Evolutionary conservation across 2,113 vertebrate genomes (phyloP).

Genomic region (Psittacara wagleri): DNA sequence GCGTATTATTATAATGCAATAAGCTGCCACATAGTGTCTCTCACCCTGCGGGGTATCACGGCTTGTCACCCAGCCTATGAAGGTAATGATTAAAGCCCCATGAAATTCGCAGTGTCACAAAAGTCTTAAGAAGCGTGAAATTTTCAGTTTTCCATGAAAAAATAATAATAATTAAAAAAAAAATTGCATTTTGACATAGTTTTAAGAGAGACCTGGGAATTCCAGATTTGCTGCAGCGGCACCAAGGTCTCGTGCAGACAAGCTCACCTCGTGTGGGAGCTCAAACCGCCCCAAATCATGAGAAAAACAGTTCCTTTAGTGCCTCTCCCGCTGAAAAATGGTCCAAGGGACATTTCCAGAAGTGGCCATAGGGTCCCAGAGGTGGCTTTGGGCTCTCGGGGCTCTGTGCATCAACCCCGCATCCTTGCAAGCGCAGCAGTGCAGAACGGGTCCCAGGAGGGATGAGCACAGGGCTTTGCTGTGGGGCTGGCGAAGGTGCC

Average conservation of each 20-base stretch:
- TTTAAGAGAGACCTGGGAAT: background rate
- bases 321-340: background rate
- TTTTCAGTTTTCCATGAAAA: background rate
- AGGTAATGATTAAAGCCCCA: conserved; percentile 73
- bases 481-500: accelerated
- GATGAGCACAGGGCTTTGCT: background rate
- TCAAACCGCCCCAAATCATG: background rate
- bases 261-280: background rate
- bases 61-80: conserved; percentile 24
- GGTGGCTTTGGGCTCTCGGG: accelerated
- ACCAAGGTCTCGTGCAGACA: background rate
- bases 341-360: background rate
- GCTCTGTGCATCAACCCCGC: accelerated
- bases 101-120: conserved; percentile 75
- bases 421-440: background rate
- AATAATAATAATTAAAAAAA: background rate
- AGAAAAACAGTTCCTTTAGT: background rate
- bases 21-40: conserved; percentile 53
- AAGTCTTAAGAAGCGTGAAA: conserved; percentile 47
- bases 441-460: background rate
- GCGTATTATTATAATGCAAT: conserved; percentile 3
- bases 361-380: accelerated
- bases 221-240: background rate
- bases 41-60: conserved; percentile 20
- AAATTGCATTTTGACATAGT: background rate